Evolutionary conservation across 2,113 vertebrate species (phyloP).

Genomic region (Astatotilapia flaviijosephi): DNA sequence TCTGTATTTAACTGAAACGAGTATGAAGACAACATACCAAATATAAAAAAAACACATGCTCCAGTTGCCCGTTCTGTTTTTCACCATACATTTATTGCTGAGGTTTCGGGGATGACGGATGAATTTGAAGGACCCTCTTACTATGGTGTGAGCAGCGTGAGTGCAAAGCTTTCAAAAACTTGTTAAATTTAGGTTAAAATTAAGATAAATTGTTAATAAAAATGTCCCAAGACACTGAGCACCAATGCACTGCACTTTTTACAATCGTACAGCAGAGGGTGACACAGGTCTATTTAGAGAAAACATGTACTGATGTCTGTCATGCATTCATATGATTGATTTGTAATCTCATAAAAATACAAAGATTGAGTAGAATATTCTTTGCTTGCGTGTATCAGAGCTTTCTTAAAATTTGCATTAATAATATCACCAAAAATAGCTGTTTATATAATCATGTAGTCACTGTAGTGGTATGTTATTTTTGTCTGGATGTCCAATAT

Average conservation of each 20-base stretch:
- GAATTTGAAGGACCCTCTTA: neutral
- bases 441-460: neutral
- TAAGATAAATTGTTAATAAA: neutral
- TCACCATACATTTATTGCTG: neutral
- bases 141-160: neutral
- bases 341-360: neutral
- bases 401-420: neutral
- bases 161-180: rapidly evolving
- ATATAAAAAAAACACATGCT: neutral
- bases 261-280: conserved; percentile 31
- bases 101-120: neutral
- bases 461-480: neutral
- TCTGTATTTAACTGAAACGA: neutral
- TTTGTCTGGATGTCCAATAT: neutral
- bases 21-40: neutral
- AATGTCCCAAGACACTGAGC: neutral
- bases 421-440: neutral
- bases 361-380: neutral
- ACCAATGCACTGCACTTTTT: neutral
- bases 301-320: neutral
- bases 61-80: neutral
- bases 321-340: neutral
- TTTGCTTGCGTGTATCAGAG: neutral
- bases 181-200: neutral
- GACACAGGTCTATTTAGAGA: neutral